A percentile compares a stretch with the other conserved stretches of the same genome.
Conservation (phyloP, 2,113 vertebrate genomes). For the Oophaga pumilio region DNA sequence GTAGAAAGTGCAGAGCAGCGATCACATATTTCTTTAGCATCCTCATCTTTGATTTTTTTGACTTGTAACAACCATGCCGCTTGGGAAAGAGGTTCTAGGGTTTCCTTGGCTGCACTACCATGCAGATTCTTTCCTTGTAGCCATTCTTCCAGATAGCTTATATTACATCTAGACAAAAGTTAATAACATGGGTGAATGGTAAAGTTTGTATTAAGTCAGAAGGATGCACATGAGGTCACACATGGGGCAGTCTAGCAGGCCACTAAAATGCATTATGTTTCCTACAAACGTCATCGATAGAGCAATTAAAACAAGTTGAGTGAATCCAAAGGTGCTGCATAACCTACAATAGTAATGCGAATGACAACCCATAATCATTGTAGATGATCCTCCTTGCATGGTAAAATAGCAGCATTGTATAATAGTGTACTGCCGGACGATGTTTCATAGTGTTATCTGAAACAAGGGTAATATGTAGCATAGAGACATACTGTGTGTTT, state of each 20-base stretch:
- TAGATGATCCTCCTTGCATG: neutral
- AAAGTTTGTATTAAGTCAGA: neutral
- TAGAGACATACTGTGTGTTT: neutral
- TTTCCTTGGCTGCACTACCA: constrained; percentile 82
- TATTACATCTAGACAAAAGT: constrained; percentile 82
- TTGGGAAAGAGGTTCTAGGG: constrained; percentile 87
- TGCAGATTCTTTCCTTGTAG: constrained; percentile 91
- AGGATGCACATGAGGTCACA: neutral
- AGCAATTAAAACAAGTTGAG: neutral
- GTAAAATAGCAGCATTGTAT: neutral
- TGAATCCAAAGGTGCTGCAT: neutral
- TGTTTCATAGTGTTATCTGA: neutral
- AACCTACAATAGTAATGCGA: neutral
- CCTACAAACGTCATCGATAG: neutral
- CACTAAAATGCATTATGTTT: neutral
- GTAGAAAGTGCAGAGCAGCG: constrained; percentile 84
- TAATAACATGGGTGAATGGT: neutral
- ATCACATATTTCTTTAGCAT: constrained; percentile 86
- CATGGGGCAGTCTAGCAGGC: neutral
- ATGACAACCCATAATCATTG: neutral
- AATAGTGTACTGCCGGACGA: neutral
- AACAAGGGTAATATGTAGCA: neutral
- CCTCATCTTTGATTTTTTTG: constrained; percentile 91
- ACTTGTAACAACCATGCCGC: constrained; percentile 96
- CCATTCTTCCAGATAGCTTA: constrained; percentile 98